Evolutionary conservation across 2,797 vertebrate species (phyloP).

Genomic region (Tenualosa thibaudeaui): DNA sequence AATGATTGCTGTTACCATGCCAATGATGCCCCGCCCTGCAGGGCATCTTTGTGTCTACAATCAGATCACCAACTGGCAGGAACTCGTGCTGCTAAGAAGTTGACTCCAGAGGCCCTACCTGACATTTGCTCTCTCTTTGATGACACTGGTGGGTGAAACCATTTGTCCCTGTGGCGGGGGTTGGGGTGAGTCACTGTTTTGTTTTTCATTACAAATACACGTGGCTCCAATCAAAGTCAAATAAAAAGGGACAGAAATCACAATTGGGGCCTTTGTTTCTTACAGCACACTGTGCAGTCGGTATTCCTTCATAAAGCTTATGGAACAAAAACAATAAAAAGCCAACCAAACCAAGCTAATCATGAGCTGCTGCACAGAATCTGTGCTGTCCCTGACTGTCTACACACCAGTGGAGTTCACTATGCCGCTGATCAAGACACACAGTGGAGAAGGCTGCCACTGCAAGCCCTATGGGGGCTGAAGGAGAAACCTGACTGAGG

Average conservation of each 20-base stretch:
- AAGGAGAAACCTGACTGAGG: neutral
- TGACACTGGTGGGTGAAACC: neutral
- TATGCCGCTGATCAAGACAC: neutral
- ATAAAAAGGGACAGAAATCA: neutral
- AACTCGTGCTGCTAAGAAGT: neutral
- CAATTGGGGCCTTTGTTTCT: neutral
- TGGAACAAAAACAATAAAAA: neutral
- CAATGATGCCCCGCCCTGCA: conserved; percentile 64
- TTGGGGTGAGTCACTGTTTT: neutral
- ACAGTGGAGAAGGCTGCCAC: neutral
- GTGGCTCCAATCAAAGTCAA: neutral
- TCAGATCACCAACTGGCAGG: neutral
- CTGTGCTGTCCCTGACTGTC: neutral
- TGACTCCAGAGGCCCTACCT: neutral
- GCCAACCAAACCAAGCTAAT: neutral
- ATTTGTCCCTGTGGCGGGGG: neutral
- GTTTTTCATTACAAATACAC: neutral
- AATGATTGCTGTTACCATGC: neutral
- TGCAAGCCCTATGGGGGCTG: neutral
- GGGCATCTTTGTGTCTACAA: conserved; percentile 48
- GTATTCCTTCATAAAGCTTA: neutral
- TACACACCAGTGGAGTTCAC: neutral
- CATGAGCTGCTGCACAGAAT: neutral
- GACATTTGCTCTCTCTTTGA: neutral
- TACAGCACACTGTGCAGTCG: neutral